Conservation (phyloP, 2,797 vertebrate species). For the Sebastiscus tertius region DNA sequence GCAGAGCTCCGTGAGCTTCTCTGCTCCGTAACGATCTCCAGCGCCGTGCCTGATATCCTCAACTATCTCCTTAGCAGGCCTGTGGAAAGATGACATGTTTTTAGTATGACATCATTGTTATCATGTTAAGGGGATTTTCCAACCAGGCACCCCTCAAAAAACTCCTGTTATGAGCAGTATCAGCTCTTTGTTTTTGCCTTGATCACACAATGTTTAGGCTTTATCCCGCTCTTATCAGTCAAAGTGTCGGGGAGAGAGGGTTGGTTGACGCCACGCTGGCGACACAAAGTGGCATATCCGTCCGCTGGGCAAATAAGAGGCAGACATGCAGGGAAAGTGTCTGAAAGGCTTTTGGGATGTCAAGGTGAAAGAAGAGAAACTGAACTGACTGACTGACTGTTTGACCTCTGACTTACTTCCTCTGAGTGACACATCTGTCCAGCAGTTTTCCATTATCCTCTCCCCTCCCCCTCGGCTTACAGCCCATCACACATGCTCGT, state of each 20-base stretch:
- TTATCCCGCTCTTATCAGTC: slow-evolving; percentile 65
- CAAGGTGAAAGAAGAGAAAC: slow-evolving; percentile 57
- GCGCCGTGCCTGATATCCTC: slow-evolving; percentile 83
- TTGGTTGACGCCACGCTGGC: slow-evolving; percentile 59
- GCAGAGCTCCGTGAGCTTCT: slow-evolving; percentile 85
- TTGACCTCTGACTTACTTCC: slow-evolving; percentile 59
- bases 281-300: slow-evolving; percentile 40
- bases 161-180: neutral
- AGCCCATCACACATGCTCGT: slow-evolving; percentile 7
- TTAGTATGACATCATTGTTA: slow-evolving; percentile 50
- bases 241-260: slow-evolving; percentile 14
- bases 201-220: slow-evolving; percentile 36
- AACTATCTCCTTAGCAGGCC: slow-evolving; percentile 83
- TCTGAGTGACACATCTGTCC: slow-evolving; percentile 52
- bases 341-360: slow-evolving; percentile 25
- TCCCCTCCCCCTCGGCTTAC: neutral
- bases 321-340: slow-evolving; percentile 28
- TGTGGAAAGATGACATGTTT: slow-evolving; percentile 54
- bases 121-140: neutral
- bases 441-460: slow-evolving; percentile 35
- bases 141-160: neutral
- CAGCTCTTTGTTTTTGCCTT: slow-evolving; percentile 45
- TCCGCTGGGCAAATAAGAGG: slow-evolving; percentile 60
- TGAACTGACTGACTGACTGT: slow-evolving; percentile 29
- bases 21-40: slow-evolving; percentile 82